Evolutionary conservation across 35 echinoderm and acorn worm species (phyloP).

Genomic region (Patiria miniata): DNA sequence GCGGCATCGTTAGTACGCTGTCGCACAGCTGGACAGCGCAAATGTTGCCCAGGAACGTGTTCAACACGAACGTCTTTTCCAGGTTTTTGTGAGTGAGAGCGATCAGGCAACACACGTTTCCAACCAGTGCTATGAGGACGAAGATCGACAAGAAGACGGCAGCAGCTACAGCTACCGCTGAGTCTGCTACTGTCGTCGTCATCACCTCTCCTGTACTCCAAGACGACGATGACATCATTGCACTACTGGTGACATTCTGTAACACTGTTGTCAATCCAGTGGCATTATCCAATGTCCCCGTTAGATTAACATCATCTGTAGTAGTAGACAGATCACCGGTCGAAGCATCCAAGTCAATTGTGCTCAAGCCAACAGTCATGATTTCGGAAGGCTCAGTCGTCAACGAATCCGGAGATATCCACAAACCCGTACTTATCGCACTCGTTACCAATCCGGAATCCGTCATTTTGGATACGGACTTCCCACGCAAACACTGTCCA

Average conservation of each 20-base stretch:
- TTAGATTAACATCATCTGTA: background rate
- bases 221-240: background rate
- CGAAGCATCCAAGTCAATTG: no score
- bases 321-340: background rate
- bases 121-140: background rate
- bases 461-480: no score
- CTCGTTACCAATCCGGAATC: no score
- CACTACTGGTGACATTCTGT: background rate
- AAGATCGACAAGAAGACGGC: conserved; percentile 20
- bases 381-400: no score
- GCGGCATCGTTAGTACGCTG: background rate
- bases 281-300: background rate
- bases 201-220: background rate
- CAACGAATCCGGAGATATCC: no score
- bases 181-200: background rate
- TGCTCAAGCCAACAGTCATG: no score
- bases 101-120: conserved; percentile 11
- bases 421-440: no score
- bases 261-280: background rate
- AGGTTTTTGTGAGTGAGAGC: conserved; percentile 24
- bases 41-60: conserved; percentile 31
- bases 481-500: conserved; percentile 1
- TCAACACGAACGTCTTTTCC: background rate
- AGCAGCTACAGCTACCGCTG: background rate
- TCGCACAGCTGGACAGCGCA: conserved; percentile 25